Percentiles rank a stretch among this genome's conserved stretches.
These are phyloP conservation scores for Camponotus fellah DNA, from an alignment of 2,888 invertebrate species.

Conservation along the genomic window DNA sequence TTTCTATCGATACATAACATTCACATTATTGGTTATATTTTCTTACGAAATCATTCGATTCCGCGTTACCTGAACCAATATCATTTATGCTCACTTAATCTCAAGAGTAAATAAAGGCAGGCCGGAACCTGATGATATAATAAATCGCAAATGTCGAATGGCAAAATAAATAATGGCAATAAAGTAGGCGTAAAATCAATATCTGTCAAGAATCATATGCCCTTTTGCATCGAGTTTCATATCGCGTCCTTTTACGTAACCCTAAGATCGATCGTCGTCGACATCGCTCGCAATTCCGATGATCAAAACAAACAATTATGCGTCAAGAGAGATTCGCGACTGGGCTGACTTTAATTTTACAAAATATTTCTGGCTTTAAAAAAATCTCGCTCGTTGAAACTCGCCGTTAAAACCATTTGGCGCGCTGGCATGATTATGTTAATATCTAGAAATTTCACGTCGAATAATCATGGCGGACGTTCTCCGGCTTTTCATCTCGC, in stretches of 20 bases:
- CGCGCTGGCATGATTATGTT: neutral
- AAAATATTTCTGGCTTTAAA: neutral
- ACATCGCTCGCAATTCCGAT: neutral
- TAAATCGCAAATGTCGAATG: neutral
- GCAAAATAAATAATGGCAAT: constrained; percentile 22
- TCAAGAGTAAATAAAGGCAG: constrained; percentile 4
- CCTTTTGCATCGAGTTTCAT: neutral
- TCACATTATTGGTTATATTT: neutral
- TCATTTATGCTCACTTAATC: neutral
- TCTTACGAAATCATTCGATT: neutral
- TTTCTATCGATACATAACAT: neutral
- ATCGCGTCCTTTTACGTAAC: constrained; percentile 17
- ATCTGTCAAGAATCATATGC: neutral
- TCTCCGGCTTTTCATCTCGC: constrained; percentile 13
- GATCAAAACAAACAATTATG: constrained; percentile 3
- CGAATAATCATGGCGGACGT: constrained; percentile 31
- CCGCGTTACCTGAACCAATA: neutral
- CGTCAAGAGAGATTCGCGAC: neutral
- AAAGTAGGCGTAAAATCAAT: neutral
- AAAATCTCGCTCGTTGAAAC: neutral
- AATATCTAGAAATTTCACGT: constrained; percentile 27
- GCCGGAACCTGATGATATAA: neutral
- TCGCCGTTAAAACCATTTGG: neutral
- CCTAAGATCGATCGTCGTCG: neutral
- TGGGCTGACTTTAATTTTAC: too few relatives aligned